Evolutionary conservation across 2,888 invertebrate species (phyloP), one percentile per base, ranked within the genome.

Genomic region (Epistrophe grossulariae): DNA sequence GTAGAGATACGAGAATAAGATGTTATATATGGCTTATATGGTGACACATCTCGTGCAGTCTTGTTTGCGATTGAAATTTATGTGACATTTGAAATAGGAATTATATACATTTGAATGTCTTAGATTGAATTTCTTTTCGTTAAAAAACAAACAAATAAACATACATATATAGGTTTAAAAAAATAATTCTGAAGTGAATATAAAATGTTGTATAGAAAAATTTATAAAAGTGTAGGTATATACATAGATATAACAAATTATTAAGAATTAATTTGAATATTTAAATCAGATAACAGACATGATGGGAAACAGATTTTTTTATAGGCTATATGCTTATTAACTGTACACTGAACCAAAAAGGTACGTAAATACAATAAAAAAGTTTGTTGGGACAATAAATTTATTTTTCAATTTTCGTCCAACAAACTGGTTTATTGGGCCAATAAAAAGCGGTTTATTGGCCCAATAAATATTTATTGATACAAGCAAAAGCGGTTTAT

Each of bases 1-100:
- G 15, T 43, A 19, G 35, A 38, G 4, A 15, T 52, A 24, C 28
- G 28, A 15, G 13, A 60, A 48, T n/a, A 60, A 59, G 60, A 60
- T 60, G 48, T 73, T 48, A 60, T 48, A 31, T 45, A 60, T 73
- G 48, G 28, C 48, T 73, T 73, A 38, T n/a, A 60, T 48, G 73
- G 48, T 73, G 73, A 73, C 73, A 73, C 11, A 10, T 48, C 35
- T 35, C 40, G 24, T 43, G 24, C 15, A 43, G 24, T 35, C 45
- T 45, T 60, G 60, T 35, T 50, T 50, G 50, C 15, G 31, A 35
- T 50, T 35, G 15, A 73, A 60, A 60, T 73, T 73, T 45, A 73
- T 73, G 73, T 59, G 71, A 59, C 60, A 60, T 73, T 73, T 60
- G 19, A 48, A 73, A 60, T 60, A 35, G 68, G 68, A 50, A 19